Evolutionary conservation across 2,888 invertebrate genomes (phyloP), one percentile per base, ranked within the genome.

Genomic region (Synergus gifuensis): DNA sequence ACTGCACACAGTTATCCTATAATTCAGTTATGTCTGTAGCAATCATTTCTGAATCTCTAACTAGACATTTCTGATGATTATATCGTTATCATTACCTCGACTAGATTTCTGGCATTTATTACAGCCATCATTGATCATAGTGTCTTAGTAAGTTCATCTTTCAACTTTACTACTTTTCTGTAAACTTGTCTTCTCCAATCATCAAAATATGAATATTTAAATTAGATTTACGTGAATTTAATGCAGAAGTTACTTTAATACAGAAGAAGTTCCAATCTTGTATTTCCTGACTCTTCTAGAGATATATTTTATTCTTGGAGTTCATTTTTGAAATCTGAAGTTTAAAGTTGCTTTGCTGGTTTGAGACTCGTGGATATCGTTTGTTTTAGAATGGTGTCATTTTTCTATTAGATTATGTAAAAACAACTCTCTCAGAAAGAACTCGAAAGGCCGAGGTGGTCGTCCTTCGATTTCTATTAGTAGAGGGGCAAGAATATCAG

Each of bases 401-500:
- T 85, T 87, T 87, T 86, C 85, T 84, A 76, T 49, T 79, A 82
- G 84, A 85, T 87, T 87, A 87, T 85, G 85, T 82, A 87, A 87
- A 58, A 84, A 84, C 87, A 83, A 77, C 82, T 44, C 36, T 84
- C 79, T 79, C 82, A 77, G 82, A 84, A 81, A 83, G 83, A 78
- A 81, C 78, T 82, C 64, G 81, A 83, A 82, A 78, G 81, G 80
- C 63, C 78, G 79, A 82, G 82, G 82, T 80, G 80, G 84, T 82
- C 83, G 86, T 82, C 86, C 86, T 86, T 86, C 86, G 81, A 81
- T 84, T 86, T 86, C 85, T 80, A 80, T 69, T 80, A 79, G 81
- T 80, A 82, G 78, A 79, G 82, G 82, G 79, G 79, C 81, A 83
- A 81, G 82, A 82, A 83, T 85, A 84, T 80, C 81, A 80, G 78